Percentiles rank a stretch among this genome's conserved stretches.
These are phyloP conservation scores for Bufo bufo DNA, from an alignment of 2,113 vertebrate genomes.

Conservation along the genomic window DNA sequence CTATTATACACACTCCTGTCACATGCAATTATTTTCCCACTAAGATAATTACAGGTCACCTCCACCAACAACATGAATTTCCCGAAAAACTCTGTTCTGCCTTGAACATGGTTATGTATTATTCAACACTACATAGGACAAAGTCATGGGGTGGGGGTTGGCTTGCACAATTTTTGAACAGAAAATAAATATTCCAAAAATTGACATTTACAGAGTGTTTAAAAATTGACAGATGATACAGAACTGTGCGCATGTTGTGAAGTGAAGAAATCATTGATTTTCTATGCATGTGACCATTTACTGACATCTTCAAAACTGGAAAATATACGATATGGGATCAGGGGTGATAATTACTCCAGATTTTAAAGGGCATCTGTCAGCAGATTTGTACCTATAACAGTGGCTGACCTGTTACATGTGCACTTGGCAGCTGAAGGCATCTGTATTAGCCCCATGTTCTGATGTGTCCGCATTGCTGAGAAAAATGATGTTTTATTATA, in stretches of 20 bases:
- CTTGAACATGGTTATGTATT: neutral
- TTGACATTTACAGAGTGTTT: neutral
- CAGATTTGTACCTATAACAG: too few relatives aligned
- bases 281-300: neutral
- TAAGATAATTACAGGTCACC: neutral
- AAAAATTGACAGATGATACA: neutral
- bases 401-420: too few relatives aligned
- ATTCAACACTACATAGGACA: neutral
- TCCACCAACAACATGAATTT: neutral
- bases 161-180: neutral
- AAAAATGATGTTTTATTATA: too few relatives aligned
- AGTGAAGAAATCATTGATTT: slow-evolving; percentile 1
- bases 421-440: too few relatives aligned
- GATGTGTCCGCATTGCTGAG: too few relatives aligned
- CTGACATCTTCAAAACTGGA: neutral
- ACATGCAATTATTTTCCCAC: neutral
- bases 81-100: neutral
- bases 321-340: neutral
- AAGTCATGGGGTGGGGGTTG: neutral
- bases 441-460: too few relatives aligned
- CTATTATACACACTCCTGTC: neutral
- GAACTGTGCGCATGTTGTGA: neutral
- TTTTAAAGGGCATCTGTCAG: too few relatives aligned
- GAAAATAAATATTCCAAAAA: neutral
- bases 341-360: too few relatives aligned